Evolutionary conservation across 2,797 vertebrate genomes (phyloP).

Genomic region (Peromyscus nudipes): DNA sequence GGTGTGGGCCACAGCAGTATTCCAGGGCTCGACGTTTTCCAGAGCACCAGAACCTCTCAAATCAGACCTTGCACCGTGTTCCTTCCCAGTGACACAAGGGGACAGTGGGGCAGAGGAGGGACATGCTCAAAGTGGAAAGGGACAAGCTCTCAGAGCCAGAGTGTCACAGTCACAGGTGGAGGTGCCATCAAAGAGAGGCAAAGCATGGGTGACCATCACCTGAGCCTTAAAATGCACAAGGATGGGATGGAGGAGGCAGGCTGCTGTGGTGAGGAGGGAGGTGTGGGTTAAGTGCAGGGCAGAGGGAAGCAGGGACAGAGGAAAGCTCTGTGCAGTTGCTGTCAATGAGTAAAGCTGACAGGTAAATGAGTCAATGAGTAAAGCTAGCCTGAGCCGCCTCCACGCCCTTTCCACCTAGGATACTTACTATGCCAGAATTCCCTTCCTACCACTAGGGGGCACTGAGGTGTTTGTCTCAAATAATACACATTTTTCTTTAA

Average conservation of each 20-base stretch:
- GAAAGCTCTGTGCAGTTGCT: neutral
- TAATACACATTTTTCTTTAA: neutral
- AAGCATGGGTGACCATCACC: neutral
- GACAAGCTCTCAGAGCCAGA: neutral
- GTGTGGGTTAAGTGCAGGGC: neutral
- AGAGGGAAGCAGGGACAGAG: neutral
- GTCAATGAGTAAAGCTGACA: neutral
- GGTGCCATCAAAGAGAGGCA: neutral
- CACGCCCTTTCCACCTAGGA: neutral
- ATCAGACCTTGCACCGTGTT: neutral
- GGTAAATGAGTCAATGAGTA: too few relatives aligned
- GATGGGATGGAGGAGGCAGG: neutral
- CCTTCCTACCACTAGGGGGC: neutral
- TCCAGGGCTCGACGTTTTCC: slow-evolving; percentile 22
- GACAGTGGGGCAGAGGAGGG: neutral
- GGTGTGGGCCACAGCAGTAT: neutral
- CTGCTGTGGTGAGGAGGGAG: neutral
- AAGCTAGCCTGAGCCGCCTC: rapidly evolving
- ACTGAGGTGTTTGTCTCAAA: neutral
- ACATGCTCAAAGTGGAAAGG: neutral
- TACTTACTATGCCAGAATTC: neutral
- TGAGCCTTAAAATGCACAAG: neutral
- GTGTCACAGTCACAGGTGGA: neutral
- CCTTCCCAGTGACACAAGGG: neutral
- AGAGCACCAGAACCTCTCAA: neutral